Evolutionary conservation across 2,888 invertebrate species (phyloP), one percentile per base, ranked within the genome.

Genomic region (Troides aeacus): DNA sequence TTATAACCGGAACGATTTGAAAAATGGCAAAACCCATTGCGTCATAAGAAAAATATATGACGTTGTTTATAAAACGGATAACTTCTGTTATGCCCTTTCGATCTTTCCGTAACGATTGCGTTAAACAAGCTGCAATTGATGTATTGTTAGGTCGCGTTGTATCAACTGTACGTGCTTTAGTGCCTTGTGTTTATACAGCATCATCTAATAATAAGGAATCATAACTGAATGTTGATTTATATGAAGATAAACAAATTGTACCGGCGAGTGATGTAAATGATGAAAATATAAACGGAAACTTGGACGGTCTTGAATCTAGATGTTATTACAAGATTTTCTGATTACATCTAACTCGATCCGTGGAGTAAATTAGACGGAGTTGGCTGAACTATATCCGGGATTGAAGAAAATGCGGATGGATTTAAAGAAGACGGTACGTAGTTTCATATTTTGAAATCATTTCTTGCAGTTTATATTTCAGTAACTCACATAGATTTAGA

Each of bases 271-370:
- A 17, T 67, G n/a, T 62, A 62, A 64, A 39, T 68, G 23, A 61
- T 61, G 46, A 42, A 21, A 64, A 56, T 60, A 56, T 69, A 57
- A 61, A 64, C 46, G 30, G 12, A 46, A 58, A 62, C 24, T 15
- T 18, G 23, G 57, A 64, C 21, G 50, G 60, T 58, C 18, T 50
- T 23, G 17, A 30, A n/a, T 17, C 39, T 21, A 3, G 58, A 68
- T 63, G 56, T 36, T 58, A 24, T 62, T 62, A 58, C 46, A 58
- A 66, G 65, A 69, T 69, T 69, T 69, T 57, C 69, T 65, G 69
- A 69, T 69, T 62, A n/a, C 21, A 46, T 69, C 65, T 69, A 36
- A 66, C 62, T 65, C 58, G 50, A 62, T 69, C 62, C 57, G 58
- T 36, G 62, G 58, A 66, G 69, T 62, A 69, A 69, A 65, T 69